Base-by-base conservation (phyloP, 2,113 vertebrate genomes). In the Nycticorax nycticorax region DNA sequence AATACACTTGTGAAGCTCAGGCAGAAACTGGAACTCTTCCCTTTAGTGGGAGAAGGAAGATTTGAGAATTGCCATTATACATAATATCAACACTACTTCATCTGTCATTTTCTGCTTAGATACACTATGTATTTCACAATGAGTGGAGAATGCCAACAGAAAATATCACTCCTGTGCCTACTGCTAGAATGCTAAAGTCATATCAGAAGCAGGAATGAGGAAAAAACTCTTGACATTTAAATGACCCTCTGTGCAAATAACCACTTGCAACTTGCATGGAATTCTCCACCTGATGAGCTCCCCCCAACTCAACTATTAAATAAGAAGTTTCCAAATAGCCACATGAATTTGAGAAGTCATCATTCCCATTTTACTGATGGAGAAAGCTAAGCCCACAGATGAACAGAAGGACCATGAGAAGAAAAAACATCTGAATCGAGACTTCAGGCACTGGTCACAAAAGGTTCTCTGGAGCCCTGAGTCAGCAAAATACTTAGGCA, bases 81-180 rank as follows among this genome's bases (percentile, higher is more conserved):
- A 62, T 32, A 69, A 66, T 50, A 89, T 30, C 72, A 89, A 80
- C 52, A 85, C 41, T 53, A 73, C 50, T 76, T 97, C 53, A 89
- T 86, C 77, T 91, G 89, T 89, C 94, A 80, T 92, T 82, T 92
- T 92, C 78, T 96, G 67, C 95, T 95, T 82, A 95, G 94, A 93
- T 78, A 95, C 79, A 41, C 68, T n/a, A 33, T 45, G 48, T 67
- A 66, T 92, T 95, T 89, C 89, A 93, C 95, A 96, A 89, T 50
- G 37, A 82, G 81, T 17, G 18, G 69, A 85, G 91, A 92, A 96
- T 71, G 96, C 89, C 92, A 95, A 93, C 75, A 86, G 81, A 92
- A 94, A 93, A 87, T 85, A 82, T 59, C 89, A 86, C 91, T 89
- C 76, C 87, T 79, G 78, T 53, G 22, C 85, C 92, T 78, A 47